Evolutionary conservation across 2,113 vertebrate genomes (phyloP).

Genomic region (Carettochelys insculpta): DNA sequence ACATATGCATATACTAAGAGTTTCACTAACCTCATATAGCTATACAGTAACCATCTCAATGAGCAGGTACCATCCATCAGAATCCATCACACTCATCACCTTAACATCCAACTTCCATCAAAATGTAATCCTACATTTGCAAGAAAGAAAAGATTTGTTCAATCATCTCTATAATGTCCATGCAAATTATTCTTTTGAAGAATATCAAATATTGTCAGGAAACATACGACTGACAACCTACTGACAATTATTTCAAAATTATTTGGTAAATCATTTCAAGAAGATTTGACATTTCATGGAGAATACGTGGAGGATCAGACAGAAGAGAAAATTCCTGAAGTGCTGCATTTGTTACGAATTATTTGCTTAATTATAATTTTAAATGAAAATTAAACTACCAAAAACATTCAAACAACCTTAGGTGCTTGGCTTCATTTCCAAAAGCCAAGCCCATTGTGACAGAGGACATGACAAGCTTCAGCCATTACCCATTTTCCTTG

Average conservation of each 20-base stretch:
- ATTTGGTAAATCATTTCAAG: not conserved
- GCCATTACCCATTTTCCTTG: not conserved
- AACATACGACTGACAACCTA: not conserved
- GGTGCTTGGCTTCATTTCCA: not conserved
- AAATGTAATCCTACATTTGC: not conserved
- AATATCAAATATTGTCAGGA: not conserved
- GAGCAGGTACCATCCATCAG: not conserved
- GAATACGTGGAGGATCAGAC: not conserved
- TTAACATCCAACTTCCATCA: not conserved
- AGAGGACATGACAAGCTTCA: not conserved
- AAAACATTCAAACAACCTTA: constrained; percentile 9
- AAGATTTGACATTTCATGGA: not conserved
- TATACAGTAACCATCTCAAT: not conserved
- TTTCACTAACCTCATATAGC: constrained; percentile 9
- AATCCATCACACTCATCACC: not conserved
- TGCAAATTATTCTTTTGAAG: not conserved
- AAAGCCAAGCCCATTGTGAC: not conserved
- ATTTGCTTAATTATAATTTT: not conserved
- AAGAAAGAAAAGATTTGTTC: not conserved
- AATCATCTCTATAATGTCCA: not conserved
- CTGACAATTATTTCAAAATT: not conserved
- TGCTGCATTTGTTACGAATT: not conserved
- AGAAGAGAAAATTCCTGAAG: not conserved
- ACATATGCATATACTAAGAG: not conserved
- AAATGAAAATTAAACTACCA: constrained; percentile 30